phyloP scores from a whole-genome alignment of 2,113 vertebrate species.

The Scatophagus argus region DNA sequence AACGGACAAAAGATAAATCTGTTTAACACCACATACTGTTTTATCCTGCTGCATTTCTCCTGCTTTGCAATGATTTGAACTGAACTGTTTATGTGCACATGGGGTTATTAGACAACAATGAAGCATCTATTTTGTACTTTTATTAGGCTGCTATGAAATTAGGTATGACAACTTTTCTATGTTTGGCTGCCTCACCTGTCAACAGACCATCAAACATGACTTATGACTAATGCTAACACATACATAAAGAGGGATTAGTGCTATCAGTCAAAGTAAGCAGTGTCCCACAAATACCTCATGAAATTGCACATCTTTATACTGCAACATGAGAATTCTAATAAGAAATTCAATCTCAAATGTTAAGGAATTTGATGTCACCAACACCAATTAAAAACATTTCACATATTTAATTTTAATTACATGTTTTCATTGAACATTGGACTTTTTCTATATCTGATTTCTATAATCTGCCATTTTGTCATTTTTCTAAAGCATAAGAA shows the following conservation, averaged over 20 bases:
- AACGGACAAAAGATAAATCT: not conserved
- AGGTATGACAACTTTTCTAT: constrained; percentile 23
- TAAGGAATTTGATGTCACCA: not conserved
- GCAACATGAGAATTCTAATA: not conserved
- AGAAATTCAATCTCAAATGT: not conserved
- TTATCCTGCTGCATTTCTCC: not conserved
- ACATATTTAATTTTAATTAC: not conserved
- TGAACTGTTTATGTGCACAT: not conserved
- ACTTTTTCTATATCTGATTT: no score
- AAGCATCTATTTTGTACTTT: constrained; percentile 51
- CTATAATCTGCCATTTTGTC: not conserved
- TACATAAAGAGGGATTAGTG: constrained; percentile 37
- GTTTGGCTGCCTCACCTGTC: constrained; percentile 60
- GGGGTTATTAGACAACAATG: constrained; percentile 5
- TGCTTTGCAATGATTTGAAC: not conserved
- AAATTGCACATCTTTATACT: not conserved
- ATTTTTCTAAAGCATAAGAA: not conserved
- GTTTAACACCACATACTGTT: not conserved
- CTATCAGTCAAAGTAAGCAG: constrained; percentile 26
- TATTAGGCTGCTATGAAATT: constrained; percentile 22
- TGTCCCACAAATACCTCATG: constrained; percentile 27
- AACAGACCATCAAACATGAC: constrained; percentile 42
- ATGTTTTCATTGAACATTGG: not conserved
- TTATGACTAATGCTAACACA: constrained; percentile 33
- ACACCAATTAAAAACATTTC: constrained; percentile 3